Conservation (phyloP, 2,797 vertebrate genomes). For the Peromyscus attwateri region DNA sequence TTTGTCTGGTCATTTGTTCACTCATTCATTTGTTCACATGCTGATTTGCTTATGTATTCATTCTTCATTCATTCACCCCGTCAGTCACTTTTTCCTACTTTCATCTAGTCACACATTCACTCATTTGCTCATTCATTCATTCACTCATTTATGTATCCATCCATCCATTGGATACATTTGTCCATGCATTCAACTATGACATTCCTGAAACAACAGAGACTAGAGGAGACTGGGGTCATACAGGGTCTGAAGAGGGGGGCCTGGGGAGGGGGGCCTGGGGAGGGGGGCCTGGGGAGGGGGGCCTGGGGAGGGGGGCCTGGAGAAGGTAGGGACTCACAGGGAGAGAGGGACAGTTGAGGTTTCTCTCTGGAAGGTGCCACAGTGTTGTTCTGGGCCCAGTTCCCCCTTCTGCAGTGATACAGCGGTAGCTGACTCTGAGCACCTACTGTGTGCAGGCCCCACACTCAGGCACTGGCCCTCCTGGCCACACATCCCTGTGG, state of each 20-base stretch:
- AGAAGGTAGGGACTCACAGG: too few species aligned
- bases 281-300: too few species aligned
- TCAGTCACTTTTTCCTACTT: background rate
- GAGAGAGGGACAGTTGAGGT: background rate
- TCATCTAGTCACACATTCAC: background rate
- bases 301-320: too few species aligned
- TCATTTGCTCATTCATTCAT: background rate
- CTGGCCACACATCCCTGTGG: background rate
- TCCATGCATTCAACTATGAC: rapidly evolving
- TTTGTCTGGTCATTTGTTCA: background rate
- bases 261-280: too few species aligned
- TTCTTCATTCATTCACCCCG: background rate
- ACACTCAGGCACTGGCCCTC: background rate
- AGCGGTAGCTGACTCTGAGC: background rate
- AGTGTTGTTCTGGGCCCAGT: background rate
- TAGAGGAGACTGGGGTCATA: background rate
- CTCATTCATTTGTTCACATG: background rate
- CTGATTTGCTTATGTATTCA: background rate
- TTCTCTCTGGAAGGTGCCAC: background rate
- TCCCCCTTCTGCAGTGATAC: background rate
- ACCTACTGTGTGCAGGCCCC: background rate
- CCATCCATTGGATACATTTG: background rate
- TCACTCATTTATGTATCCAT: background rate
- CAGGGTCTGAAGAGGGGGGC: background rate
- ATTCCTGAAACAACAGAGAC: background rate